A percentile compares a stretch with the other conserved stretches of the same genome.
phyloP scores from a whole-genome alignment of 2,888 invertebrate genomes.

The Autographa gamma region DNA sequence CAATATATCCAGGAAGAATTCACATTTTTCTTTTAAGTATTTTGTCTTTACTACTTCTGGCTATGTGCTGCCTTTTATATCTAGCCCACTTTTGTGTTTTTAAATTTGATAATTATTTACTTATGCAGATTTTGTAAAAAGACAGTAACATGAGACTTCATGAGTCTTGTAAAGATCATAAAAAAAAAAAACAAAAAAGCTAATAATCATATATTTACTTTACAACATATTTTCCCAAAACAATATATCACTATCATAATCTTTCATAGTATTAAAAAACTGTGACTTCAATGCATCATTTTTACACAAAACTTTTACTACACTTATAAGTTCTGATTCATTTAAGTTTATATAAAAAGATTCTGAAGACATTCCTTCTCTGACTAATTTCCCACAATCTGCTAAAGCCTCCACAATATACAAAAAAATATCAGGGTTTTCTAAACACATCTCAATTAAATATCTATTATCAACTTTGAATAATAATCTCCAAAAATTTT shows the following conservation, averaged over 20 bases:
- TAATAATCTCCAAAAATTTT: constrained; percentile 76
- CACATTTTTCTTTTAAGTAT: too few species aligned
- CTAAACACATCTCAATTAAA: constrained; percentile 73
- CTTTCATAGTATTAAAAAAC: constrained; percentile 80
- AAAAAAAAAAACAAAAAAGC: constrained; percentile 22
- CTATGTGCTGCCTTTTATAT: too few species aligned
- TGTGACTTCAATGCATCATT: constrained; percentile 76
- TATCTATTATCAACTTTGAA: constrained; percentile 69
- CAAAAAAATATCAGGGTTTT: constrained; percentile 71
- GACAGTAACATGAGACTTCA: background rate
- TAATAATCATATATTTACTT: constrained; percentile 27
- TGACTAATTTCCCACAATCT: constrained; percentile 78
- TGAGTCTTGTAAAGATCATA: background rate
- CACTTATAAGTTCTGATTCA: constrained; percentile 82
- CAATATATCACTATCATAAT: constrained; percentile 75
- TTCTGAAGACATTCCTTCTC: constrained; percentile 76
- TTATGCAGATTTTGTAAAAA: too few species aligned
- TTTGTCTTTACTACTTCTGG: too few species aligned
- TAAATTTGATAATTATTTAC: too few species aligned
- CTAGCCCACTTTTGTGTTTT: too few species aligned
- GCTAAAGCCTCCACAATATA: constrained; percentile 76
- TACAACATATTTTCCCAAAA: constrained; percentile 81
- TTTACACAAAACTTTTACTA: constrained; percentile 79
- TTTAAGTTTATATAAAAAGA: constrained; percentile 85
- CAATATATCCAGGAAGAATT: too few species aligned